Evolutionary conservation across 2,797 vertebrate species (phyloP).

Genomic region (Amblyraja radiata): DNA sequence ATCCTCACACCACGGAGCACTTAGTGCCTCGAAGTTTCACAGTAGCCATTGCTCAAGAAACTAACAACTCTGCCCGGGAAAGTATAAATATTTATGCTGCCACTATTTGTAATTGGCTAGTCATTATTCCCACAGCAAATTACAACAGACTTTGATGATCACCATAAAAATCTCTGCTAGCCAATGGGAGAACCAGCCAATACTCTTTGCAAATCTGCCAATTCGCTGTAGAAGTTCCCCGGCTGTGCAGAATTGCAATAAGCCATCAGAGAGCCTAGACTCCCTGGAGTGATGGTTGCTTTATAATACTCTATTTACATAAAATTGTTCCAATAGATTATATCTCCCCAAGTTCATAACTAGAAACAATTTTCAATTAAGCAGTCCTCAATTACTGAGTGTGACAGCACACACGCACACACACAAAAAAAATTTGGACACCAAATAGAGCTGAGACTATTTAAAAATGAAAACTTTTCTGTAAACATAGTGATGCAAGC

Average conservation of each 20-base stretch:
- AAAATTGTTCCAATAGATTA: conserved; percentile 34
- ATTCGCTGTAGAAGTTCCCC: background rate
- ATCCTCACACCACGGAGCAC: background rate
- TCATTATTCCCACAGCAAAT: conserved; percentile 23
- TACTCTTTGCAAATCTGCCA: conserved; percentile 31
- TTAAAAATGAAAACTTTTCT: conserved; percentile 32
- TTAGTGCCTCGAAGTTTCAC: background rate
- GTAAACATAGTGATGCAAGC: conserved; percentile 21
- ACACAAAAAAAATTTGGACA: conserved; percentile 9
- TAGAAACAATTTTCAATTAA: conserved; percentile 35
- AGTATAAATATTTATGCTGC: conserved; percentile 19
- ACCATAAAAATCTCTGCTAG: conserved; percentile 25
- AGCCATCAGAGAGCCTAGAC: conserved; percentile 30
- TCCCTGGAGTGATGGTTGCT: conserved; percentile 33
- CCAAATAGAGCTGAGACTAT: conserved; percentile 27
- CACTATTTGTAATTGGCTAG: conserved; percentile 24
- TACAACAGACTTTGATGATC: conserved; percentile 33
- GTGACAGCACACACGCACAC: background rate
- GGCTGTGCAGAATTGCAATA: conserved; percentile 34
- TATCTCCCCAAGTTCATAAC: conserved; percentile 31
- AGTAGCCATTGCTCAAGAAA: background rate
- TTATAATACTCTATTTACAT: conserved; percentile 35
- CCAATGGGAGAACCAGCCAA: conserved; percentile 4
- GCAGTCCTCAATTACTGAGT: conserved; percentile 14
- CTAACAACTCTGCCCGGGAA: background rate